phyloP scores from a whole-genome alignment of 2,113 vertebrate species.

The Erythrolamprus reginae region DNA sequence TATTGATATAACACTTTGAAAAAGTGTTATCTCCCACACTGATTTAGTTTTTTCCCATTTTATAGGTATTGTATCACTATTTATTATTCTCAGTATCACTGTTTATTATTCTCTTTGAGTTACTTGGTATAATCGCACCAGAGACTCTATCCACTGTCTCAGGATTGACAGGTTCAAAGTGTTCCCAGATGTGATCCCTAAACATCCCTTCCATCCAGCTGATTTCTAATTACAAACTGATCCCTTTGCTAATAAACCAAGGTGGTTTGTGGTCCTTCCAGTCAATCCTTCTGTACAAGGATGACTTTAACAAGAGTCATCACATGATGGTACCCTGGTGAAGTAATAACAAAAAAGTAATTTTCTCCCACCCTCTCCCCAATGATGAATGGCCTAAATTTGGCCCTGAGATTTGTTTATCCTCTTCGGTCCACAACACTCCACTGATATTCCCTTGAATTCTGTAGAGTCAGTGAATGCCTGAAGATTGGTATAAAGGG shows the following conservation, averaged over 20 bases:
- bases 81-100: too few species aligned
- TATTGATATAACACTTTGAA: background rate
- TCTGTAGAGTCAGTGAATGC: background rate
- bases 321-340: background rate
- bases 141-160: background rate
- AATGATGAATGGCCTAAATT: background rate
- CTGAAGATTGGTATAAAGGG: background rate
- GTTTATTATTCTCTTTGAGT: background rate
- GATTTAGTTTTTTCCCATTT: background rate
- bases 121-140: background rate
- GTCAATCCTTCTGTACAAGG: background rate
- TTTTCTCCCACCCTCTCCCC: background rate
- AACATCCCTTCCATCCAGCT: background rate
- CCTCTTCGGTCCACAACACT: background rate
- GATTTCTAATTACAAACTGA: background rate
- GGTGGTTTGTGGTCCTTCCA: background rate
- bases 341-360: background rate
- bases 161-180: background rate
- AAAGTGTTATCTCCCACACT: background rate
- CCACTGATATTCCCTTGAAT: background rate
- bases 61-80: too few species aligned
- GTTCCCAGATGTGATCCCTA: background rate
- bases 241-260: background rate
- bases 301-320: background rate
- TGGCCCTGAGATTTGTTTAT: background rate